These are phyloP conservation scores for Hydropsyche tenuis DNA, from an alignment of 1,140 invertebrate species.

Conservation along the genomic window DNA sequence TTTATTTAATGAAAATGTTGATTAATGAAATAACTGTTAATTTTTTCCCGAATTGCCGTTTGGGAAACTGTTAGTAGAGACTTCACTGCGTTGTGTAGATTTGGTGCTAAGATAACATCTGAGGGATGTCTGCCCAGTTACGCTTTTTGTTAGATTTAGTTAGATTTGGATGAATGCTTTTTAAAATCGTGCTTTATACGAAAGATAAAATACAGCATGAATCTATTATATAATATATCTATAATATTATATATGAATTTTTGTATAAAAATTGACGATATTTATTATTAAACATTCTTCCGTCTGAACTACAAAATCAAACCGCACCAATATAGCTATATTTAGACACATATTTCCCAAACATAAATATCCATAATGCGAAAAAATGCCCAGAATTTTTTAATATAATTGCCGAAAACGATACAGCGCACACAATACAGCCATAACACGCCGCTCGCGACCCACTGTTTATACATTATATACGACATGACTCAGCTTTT, in stretches of 20 bases:
- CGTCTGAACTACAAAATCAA: no score
- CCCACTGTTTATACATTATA: conserved; percentile 27
- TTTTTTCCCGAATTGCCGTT: no score
- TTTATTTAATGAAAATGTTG: no score
- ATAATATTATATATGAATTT: not conserved
- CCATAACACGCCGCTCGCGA: not conserved
- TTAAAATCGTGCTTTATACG: not conserved
- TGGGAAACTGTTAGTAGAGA: no score
- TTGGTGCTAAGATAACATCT: not conserved
- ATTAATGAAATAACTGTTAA: no score
- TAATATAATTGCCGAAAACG: conserved; percentile 34
- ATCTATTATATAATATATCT: not conserved
- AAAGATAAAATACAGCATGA: not conserved
- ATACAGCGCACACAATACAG: not conserved
- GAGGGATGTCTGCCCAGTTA: not conserved
- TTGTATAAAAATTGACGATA: no score
- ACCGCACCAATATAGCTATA: no score
- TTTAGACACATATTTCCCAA: not conserved
- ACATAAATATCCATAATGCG: not conserved
- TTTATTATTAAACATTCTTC: no score
- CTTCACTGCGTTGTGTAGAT: not conserved
- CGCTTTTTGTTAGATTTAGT: not conserved
- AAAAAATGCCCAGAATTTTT: conserved; percentile 37
- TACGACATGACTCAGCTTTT: conserved; percentile 38
- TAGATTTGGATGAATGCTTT: conserved; percentile 23